Evolutionary conservation across 2,797 vertebrate genomes (phyloP), one percentile per base, ranked within the genome.

Genomic region (Sebastes trivittatus): DNA sequence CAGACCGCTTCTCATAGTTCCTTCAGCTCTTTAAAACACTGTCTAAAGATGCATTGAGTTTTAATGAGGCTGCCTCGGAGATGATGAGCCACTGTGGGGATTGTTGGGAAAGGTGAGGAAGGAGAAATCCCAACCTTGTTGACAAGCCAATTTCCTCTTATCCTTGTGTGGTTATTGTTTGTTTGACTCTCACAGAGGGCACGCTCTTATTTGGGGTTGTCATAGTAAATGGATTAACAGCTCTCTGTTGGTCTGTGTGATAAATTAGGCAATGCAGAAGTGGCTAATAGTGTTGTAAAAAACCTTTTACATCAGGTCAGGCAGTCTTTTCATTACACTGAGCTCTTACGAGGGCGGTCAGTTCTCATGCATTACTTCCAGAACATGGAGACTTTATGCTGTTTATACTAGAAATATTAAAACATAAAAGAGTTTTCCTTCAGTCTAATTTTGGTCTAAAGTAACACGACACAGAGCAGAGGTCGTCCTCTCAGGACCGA

Each of bases 121-220:
- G 71, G 81, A 81, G 63, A 60, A 54, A 76, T 36, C 74, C 60
- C 81, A 46, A 46, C 72, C 65, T 71, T 89, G 82, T 78, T 91
- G 89, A 91, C 86, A 81, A 81, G 30, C 52, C 27, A 79, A 70
- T 80, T 87, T 72, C 55, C 64, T 59, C 59, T 77, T 79, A 59
- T 78, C 64, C 72, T 67, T 11, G 5, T 34, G 73, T 74, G 66
- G 54, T 75, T 76, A 65, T 69, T 76, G 81, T 83, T 85, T 78
- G 66, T 66, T 70, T 80, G 77, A 77, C 67, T 64, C 72, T 76
- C 38, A 6, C 32, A 52, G 46, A 80, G 74, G 82, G 64, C 72
- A 75, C 71, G 54, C 1, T 5, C 27, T 73, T 70, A 52, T 80
- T 65, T 55, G 20, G 22, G 13, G 23, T 27, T 66, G 58, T 68